These are phyloP conservation scores for Stratiolaelaps scimitus DNA, from an alignment of 1,140 invertebrate species.

Conservation along the genomic window DNA sequence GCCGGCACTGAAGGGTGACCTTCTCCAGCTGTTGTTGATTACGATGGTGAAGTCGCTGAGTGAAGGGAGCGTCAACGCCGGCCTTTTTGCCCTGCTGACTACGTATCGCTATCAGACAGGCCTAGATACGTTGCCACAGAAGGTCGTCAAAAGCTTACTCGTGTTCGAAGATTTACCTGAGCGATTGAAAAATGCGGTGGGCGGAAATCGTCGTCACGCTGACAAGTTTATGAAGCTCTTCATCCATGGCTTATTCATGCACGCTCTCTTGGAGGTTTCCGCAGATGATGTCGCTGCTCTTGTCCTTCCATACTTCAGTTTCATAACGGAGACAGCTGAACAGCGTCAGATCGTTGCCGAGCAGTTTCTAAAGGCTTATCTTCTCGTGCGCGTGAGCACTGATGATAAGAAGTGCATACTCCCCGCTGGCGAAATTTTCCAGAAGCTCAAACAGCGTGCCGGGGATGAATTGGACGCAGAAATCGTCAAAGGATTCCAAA, in stretches of 20 bases:
- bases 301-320: not conserved
- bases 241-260: not conserved
- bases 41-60: conserved; percentile 46
- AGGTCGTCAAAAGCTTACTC: conserved; percentile 20
- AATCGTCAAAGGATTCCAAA: not conserved
- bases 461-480: conserved; percentile 12
- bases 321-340: not conserved
- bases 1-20: conserved; percentile 47
- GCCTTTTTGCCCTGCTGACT: conserved; percentile 33
- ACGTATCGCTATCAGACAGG: conserved; percentile 31
- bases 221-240: conserved; percentile 12
- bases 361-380: not conserved
- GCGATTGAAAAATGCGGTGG: not conserved
- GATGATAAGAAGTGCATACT: not conserved
- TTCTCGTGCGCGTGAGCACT: not conserved
- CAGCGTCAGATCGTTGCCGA: not conserved
- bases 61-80: conserved; percentile 40
- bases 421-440: not conserved
- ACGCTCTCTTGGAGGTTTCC: not conserved
- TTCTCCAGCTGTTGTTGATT: conserved; percentile 40
- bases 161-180: not conserved
- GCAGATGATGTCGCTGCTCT: not conserved
- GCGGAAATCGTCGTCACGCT: not conserved
- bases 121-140: conserved; percentile 4
- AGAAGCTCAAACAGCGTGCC: not conserved